Conservation (phyloP, 2,888 invertebrate species). For the Euclidia mi region DNA sequence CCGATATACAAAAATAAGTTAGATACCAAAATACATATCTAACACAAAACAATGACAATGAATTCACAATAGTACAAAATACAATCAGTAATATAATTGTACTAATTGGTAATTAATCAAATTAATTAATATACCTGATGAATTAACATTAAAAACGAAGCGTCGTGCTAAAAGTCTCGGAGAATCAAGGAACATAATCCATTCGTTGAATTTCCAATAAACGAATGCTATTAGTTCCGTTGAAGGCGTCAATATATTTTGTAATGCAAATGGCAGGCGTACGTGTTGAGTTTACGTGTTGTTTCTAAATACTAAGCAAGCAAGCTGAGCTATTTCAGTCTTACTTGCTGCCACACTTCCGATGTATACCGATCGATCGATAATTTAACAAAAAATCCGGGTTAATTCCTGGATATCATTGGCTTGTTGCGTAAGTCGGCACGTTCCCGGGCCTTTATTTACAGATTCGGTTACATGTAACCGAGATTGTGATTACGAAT, state of each 20-base stretch:
- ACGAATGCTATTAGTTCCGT: slow-evolving; percentile 45
- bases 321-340: slow-evolving; percentile 69
- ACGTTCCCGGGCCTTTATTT: slow-evolving; percentile 44
- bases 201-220: slow-evolving; percentile 53
- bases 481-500: slow-evolving; percentile 60
- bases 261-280: slow-evolving; percentile 54
- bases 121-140: no score
- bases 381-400: slow-evolving; percentile 81
- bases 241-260: slow-evolving; percentile 55
- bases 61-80: no score
- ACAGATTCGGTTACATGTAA: slow-evolving; percentile 69
- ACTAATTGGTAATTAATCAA: no score
- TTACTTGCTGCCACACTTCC: slow-evolving; percentile 63
- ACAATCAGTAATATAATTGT: no score
- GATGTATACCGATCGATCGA: slow-evolving; percentile 66
- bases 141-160: no score
- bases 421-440: slow-evolving; percentile 45
- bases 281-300: slow-evolving; percentile 62
- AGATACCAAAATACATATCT: no score
- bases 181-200: slow-evolving; percentile 6
- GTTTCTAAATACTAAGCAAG: slow-evolving; percentile 64
- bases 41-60: no score
- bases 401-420: slow-evolving; percentile 83
- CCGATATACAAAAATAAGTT: no score
- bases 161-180: no score